phyloP scores from a whole-genome alignment of 2,113 vertebrate species.

The Nothoprocta perdicaria region DNA sequence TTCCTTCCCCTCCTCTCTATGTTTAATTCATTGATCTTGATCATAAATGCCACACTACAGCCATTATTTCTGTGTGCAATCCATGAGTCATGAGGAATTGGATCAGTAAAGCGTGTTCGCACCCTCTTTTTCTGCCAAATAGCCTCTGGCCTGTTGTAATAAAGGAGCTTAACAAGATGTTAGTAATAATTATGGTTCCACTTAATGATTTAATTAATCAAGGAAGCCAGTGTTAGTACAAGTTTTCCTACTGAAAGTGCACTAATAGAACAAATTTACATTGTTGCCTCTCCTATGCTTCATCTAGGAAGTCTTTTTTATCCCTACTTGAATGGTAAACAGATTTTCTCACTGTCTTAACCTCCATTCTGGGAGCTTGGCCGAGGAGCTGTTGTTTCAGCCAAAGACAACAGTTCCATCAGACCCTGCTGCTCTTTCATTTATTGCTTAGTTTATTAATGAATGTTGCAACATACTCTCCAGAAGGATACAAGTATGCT shows the following conservation, averaged over 20 bases:
- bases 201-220: background rate
- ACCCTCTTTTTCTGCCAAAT: background rate
- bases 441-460: background rate
- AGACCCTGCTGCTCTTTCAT: background rate
- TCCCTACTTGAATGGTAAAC: background rate
- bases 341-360: background rate
- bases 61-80: background rate
- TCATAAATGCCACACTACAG: background rate
- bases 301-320: background rate
- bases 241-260: background rate
- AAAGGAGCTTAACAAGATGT: background rate
- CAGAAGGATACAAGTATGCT: background rate
- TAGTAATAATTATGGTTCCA: background rate
- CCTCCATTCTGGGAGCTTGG: background rate
- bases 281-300: background rate
- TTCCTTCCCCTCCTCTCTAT: rapidly evolving
- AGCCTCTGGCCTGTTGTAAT: background rate
- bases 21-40: background rate
- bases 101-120: background rate
- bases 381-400: background rate
- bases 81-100: background rate
- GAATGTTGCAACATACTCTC: rapidly evolving
- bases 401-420: background rate
- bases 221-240: background rate
- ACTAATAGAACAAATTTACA: background rate